Conservation (phyloP, 1,140 invertebrate genomes). For the Aphis craccivora region DNA sequence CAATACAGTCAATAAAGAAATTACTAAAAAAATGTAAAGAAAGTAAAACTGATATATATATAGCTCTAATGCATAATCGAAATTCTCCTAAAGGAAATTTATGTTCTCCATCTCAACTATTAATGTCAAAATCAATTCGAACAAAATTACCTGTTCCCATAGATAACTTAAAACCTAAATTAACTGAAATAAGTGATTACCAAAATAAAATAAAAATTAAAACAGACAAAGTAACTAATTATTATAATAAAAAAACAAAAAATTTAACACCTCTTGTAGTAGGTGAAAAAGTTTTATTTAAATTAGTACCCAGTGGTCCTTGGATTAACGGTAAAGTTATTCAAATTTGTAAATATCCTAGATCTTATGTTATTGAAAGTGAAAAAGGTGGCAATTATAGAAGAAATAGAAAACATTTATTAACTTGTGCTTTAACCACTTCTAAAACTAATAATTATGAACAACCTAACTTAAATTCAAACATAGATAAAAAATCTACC, state of each 20-base stretch:
- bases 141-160: background rate
- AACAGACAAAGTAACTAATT: background rate
- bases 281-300: background rate
- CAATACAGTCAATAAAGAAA: slow-evolving; percentile 55
- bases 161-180: background rate
- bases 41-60: background rate
- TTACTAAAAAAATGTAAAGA: slow-evolving; percentile 56
- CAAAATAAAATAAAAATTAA: background rate
- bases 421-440: background rate
- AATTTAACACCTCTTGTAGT: background rate
- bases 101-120: slow-evolving; percentile 23
- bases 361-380: background rate
- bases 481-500: too few species aligned
- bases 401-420: background rate
- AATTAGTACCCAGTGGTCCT: background rate
- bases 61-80: slow-evolving; percentile 53
- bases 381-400: background rate
- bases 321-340: background rate
- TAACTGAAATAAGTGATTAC: background rate
- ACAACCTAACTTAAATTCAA: too few species aligned
- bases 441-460: too few species aligned
- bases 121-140: background rate
- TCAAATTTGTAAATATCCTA: background rate
- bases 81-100: slow-evolving; percentile 41
- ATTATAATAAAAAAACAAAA: background rate